Evolutionary conservation across 2,888 invertebrate genomes (phyloP).

Genomic region (Leptinotarsa rubiginosa): DNA sequence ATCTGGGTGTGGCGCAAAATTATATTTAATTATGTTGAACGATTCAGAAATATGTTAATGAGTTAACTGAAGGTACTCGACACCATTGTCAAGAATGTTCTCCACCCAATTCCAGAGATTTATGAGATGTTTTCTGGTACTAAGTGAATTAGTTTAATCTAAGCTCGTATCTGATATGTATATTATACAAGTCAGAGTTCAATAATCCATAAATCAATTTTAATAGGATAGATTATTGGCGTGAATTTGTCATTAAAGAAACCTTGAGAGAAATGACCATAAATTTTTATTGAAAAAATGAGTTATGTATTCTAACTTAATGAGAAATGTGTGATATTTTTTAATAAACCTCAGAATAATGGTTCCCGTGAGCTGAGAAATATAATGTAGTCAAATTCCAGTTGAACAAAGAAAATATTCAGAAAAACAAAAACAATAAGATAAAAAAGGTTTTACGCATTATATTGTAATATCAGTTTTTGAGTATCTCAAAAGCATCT

Average conservation of each 20-base stretch:
- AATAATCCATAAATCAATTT: neutral
- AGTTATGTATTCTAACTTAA: too few species aligned
- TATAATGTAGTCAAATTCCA: too few species aligned
- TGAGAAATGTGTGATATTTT: too few species aligned
- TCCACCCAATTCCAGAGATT: slow-evolving; percentile 1
- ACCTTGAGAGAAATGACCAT: slow-evolving; percentile 16
- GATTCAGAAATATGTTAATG: slow-evolving; percentile 13
- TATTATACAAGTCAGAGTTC: slow-evolving; percentile 5
- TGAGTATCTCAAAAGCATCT: too few species aligned
- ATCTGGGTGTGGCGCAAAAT: slow-evolving; percentile 1
- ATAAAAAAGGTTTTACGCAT: too few species aligned
- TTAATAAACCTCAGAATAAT: too few species aligned
- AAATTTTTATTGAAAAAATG: neutral
- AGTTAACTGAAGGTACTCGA: neutral
- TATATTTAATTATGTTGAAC: slow-evolving; percentile 12
- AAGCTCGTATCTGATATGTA: neutral
- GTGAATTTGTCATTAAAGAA: neutral
- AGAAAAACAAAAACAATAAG: too few species aligned
- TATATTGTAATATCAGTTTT: too few species aligned
- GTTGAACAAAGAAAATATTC: too few species aligned
- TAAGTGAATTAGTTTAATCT: slow-evolving; percentile 3
- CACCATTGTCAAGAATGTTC: slow-evolving; percentile 6
- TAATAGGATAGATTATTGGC: neutral
- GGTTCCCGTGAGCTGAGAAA: too few species aligned
- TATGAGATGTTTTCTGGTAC: neutral